Evolutionary conservation across 2,888 invertebrate genomes (phyloP), one percentile per base, ranked within the genome.

Genomic region (Drosophila histrio): DNA sequence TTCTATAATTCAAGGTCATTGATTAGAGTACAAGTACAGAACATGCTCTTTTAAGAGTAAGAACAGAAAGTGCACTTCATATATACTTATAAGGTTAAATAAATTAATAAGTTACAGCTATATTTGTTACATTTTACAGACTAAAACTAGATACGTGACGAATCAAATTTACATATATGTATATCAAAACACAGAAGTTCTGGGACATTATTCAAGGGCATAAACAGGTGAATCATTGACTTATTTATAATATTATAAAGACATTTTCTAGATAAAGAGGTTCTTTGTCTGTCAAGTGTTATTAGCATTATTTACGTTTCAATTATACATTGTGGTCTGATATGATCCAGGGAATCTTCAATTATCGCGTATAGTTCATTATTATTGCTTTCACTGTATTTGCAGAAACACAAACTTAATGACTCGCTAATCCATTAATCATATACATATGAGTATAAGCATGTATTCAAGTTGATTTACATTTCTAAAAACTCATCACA

Each of bases 1-100:
- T 50, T 26, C 39, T 47, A 39, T 56, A 38, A 36, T 52, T 60
- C 80, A 83, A 80, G 87, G 79, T 77, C 84, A 72, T 50, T 43
- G 26, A 60, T 63, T 47, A 44, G 22, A 32, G n/a, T n/a, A n/a
- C 6, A 53, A 24, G 5, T 24, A 4, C 38, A 49, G 5, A n/a
- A 26, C 2, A 17, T 28, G 13, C 22, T 22, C 8, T 5, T 43
- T 13, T 13, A 4, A 32, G 32, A 13, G 5, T 2, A 6, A 4
- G 32, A 13, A 13, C 5, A 32, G 32, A 17, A 17, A 17, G 26
- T 21, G 39, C 38, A 38, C 11, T 2, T 19, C 6, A 2, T 38
- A 38, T n/a, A n/a, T n/a, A n/a, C n/a, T n/a, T n/a, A n/a, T n/a
- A n/a, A n/a, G n/a, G n/a, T n/a, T n/a, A n/a, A n/a, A n/a, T n/a